Conservation (phyloP, 2,113 vertebrate genomes). For the Cyprinus carpio region DNA sequence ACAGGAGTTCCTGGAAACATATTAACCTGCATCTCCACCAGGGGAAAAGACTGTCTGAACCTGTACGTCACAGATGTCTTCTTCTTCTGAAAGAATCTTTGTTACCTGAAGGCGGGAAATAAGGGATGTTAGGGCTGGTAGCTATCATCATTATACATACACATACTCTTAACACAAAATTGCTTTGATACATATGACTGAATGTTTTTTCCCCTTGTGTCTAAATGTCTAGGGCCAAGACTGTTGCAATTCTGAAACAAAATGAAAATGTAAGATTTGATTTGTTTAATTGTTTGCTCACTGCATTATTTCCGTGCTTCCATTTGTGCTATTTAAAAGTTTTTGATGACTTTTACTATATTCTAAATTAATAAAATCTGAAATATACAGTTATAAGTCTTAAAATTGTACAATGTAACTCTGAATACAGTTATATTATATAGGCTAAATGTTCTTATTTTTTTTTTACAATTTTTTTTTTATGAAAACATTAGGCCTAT, state of each 20-base stretch:
- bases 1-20: conserved; percentile 99
- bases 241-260: too few species aligned
- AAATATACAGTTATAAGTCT: neutral
- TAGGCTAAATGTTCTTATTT: neutral
- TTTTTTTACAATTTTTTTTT: too few species aligned
- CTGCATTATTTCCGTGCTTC: too few species aligned
- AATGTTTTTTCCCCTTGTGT: too few species aligned
- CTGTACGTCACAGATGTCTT: conserved; percentile 98
- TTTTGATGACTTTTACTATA: too few species aligned
- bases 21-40: conserved; percentile 97
- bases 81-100: conserved; percentile 99
- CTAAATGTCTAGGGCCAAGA: too few species aligned
- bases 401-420: neutral
- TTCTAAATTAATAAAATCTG: too few species aligned
- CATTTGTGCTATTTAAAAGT: too few species aligned
- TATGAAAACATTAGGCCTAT: neutral
- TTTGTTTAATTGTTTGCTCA: too few species aligned
- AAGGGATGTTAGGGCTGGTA: neutral
- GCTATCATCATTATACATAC: neutral
- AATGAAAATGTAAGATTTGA: too few species aligned
- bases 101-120: conserved; percentile 79
- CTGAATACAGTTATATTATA: neutral
- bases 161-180: neutral
- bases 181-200: neutral
- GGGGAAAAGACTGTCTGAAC: conserved; percentile 95